Evolutionary conservation across 2,888 invertebrate genomes (phyloP).

Genomic region (Amphiduros pacificus): DNA sequence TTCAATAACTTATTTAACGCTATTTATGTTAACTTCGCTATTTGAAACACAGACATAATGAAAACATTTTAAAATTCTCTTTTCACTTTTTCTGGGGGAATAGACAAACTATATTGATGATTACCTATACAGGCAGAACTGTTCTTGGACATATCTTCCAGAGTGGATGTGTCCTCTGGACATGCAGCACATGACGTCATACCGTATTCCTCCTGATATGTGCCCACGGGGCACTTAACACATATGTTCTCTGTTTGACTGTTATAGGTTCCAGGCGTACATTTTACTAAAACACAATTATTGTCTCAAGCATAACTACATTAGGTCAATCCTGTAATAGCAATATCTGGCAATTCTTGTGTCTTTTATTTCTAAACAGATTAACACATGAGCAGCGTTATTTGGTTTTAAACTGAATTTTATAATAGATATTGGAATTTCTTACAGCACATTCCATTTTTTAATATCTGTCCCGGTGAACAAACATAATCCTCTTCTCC

Average conservation of each 20-base stretch:
- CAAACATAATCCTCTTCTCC: conserved; percentile 9
- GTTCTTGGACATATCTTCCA: conserved; percentile 25
- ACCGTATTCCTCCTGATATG: conserved; percentile 40
- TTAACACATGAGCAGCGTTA: too few species aligned
- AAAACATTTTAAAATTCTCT: too few species aligned
- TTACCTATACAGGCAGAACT: conserved; percentile 36
- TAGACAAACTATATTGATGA: not conserved
- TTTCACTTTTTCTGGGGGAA: too few species aligned
- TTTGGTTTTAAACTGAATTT: not conserved
- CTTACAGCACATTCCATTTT: conserved; percentile 18
- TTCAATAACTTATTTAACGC: too few species aligned
- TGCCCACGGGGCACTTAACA: conserved; percentile 43
- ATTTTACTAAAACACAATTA: conserved; percentile 29
- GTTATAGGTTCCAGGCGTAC: conserved; percentile 34
- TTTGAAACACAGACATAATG: too few species aligned
- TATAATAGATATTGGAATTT: not conserved
- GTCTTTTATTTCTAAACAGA: too few species aligned
- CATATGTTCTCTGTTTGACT: conserved; percentile 24
- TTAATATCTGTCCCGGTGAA: conserved; percentile 14
- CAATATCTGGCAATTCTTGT: too few species aligned
- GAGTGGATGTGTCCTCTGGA: conserved; percentile 36
- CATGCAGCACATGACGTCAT: conserved; percentile 43
- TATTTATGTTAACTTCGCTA: too few species aligned
- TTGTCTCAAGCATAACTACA: too few species aligned
- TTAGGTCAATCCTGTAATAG: too few species aligned